phyloP scores from a whole-genome alignment of 2,888 invertebrate genomes.

The Hydrotaea cyrtoneurina region DNA sequence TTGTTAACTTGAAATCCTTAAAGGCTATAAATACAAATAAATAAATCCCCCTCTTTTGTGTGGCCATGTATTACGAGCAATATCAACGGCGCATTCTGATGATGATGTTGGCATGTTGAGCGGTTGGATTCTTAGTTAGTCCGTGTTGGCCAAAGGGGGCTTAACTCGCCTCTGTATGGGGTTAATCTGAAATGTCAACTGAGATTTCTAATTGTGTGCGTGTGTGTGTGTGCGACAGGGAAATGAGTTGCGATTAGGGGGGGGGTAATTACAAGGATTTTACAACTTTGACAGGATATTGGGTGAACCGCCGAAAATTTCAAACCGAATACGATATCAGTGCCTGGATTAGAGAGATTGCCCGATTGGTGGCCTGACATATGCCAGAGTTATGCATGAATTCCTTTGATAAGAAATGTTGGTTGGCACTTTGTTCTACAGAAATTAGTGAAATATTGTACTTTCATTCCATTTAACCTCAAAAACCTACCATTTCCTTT shows the following conservation, averaged over 20 bases:
- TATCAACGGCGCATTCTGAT: background rate
- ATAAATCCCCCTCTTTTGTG: background rate
- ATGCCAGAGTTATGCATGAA: too few relatives aligned
- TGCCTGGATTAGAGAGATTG: too few relatives aligned
- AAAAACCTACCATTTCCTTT: background rate
- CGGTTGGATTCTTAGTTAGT: background rate
- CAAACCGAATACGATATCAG: too few relatives aligned
- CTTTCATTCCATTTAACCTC: too few relatives aligned
- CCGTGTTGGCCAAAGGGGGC: too few relatives aligned
- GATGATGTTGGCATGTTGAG: background rate
- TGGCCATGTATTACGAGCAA: background rate
- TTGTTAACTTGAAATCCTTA: slow-evolving; percentile 8
- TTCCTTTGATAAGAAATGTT: too few relatives aligned
- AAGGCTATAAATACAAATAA: background rate
- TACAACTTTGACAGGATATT: background rate
- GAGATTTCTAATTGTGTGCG: background rate
- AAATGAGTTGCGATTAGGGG: background rate
- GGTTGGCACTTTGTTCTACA: too few relatives aligned
- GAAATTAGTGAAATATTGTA: too few relatives aligned
- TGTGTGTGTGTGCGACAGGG: background rate
- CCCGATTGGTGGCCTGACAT: too few relatives aligned
- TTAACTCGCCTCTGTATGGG: background rate
- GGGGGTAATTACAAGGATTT: background rate
- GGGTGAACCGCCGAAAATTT: too few relatives aligned
- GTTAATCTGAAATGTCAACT: background rate